Conservation (phyloP, 1,140 invertebrate species). For the Venustaconcha ellipsiformis region DNA sequence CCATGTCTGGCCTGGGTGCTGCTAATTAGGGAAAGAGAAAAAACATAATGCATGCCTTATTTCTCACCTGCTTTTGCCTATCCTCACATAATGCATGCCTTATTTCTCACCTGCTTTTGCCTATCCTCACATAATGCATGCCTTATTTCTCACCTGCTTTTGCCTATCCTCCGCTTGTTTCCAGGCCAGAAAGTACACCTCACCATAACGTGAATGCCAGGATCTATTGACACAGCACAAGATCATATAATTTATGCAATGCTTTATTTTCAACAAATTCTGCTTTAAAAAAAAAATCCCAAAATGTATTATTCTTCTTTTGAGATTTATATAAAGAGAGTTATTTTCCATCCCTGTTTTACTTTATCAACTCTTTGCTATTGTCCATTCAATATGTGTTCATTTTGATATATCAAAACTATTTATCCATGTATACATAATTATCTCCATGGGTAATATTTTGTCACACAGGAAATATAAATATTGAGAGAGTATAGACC, state of each 20-base stretch:
- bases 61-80: slow-evolving; percentile 7
- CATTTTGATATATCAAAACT: too few species aligned
- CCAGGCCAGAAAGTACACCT: slow-evolving; percentile 65
- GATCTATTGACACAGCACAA: slow-evolving; percentile 27
- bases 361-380: too few species aligned
- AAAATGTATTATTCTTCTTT: too few species aligned
- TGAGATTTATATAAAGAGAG: too few species aligned
- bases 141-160: slow-evolving; percentile 8
- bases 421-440: too few species aligned
- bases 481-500: too few species aligned
- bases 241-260: neutral
- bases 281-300: neutral
- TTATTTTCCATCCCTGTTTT: too few species aligned
- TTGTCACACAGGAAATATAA: too few species aligned
- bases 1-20: neutral
- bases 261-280: neutral
- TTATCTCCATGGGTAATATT: too few species aligned
- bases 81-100: slow-evolving; percentile 10
- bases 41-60: neutral
- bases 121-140: neutral
- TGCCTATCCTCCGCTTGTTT: slow-evolving; percentile 28
- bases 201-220: slow-evolving; percentile 51
- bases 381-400: too few species aligned
- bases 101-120: slow-evolving; percentile 9
- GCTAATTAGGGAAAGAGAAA: neutral